Base-by-base conservation (phyloP, 2,888 invertebrate genomes). In the Drosophila mulleri region DNA sequence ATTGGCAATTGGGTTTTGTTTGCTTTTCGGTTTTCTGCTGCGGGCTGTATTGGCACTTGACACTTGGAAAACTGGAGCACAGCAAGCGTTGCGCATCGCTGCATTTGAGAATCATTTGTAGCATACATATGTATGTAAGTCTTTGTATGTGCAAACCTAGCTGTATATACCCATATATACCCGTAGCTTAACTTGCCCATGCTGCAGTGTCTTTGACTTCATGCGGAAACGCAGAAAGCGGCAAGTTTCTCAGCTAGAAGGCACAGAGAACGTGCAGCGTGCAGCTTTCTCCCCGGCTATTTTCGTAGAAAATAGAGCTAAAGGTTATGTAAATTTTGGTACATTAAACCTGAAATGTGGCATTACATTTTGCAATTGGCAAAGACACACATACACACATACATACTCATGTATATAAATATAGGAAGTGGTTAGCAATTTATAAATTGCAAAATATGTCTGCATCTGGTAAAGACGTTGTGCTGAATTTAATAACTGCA, bases 151-250 rank as follows among this genome's bases (percentile, higher is more conserved):
- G 32, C 29, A 9, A 26, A 41, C 41, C 12, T 44, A 23, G 50
- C 18, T 53, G 16, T 32, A 16, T 16, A 20, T 56, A 57, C 20
- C 37, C 32, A 29, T 29, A 8, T 29, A 29, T 56, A 57, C 26
- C 29, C 9, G 32, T 3, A 32, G 32, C 11, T 39, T 57, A 44
- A 26, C 45, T 54, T 16, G 53, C 35, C 44, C 54, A 48, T 39
- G 64, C 58, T 67, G 58, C 47, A 61, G 37, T 4, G n/a, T 48
- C 44, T 59, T 71, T 45, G 48, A 48, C 50, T 61, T 44, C 14
- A 79, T 75, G 60, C 47, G 77, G 68, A 90, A 89, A 87, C 67
- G 83, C 82, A 86, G 86, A 86, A 86, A 86, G 90, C 86, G 88
- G 76, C 81, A 90, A 83, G 65, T 67, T 66, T 72, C 26, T 48